Evolutionary conservation across 2,113 vertebrate species (phyloP).

Genomic region (Lipotes vexillifer): DNA sequence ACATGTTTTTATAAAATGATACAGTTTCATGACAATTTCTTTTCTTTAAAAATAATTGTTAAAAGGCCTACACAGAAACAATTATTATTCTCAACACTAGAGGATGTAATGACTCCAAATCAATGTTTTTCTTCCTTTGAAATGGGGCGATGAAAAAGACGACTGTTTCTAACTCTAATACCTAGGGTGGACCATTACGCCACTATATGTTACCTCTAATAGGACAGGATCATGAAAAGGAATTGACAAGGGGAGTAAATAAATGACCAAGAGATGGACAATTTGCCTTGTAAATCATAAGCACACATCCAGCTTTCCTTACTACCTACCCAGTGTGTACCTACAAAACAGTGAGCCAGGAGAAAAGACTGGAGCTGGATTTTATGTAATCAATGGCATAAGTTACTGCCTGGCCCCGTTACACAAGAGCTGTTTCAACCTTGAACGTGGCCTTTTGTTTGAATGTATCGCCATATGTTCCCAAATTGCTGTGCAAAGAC

Average conservation of each 20-base stretch:
- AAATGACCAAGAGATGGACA: background rate
- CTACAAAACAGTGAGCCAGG: background rate
- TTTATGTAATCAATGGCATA: background rate
- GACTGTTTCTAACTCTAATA: background rate
- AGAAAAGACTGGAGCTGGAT: background rate
- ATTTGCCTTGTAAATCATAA: background rate
- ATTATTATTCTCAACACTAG: background rate
- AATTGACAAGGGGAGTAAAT: background rate
- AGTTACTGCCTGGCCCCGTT: constrained; percentile 10
- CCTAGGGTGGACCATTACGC: background rate
- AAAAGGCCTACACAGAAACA: background rate
- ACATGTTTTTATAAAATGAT: background rate
- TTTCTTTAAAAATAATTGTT: background rate
- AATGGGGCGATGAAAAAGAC: background rate
- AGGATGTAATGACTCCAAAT: background rate
- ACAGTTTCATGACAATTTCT: background rate
- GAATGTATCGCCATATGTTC: background rate
- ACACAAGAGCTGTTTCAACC: constrained; percentile 20
- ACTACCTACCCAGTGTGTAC: fast-evolving
- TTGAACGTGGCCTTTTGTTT: constrained; percentile 35
- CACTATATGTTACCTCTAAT: background rate
- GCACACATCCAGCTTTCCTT: background rate
- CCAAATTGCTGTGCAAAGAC: constrained; percentile 46
- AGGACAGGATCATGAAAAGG: background rate
- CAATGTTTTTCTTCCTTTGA: background rate